Base-by-base conservation (phyloP, 2,797 vertebrate genomes). In the Smutsia temminckii region DNA sequence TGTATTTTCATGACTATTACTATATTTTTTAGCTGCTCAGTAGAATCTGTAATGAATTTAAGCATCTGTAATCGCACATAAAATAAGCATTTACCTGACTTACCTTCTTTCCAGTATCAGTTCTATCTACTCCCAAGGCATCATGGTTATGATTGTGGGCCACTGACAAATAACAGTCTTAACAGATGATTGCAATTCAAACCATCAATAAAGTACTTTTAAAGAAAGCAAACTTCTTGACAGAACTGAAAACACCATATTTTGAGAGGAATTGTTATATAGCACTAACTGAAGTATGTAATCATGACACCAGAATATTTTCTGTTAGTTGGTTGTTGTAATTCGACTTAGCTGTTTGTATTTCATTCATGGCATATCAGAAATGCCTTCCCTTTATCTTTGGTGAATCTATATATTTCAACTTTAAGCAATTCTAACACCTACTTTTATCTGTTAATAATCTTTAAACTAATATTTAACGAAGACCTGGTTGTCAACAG, bases 401-500 rank as follows among this genome's bases (percentile, higher is more conserved):
- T 75, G 27, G 72, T 49, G 11, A 74, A 89, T 83, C 57, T 64
- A n/a, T 85, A 23, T 64, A 51, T 96, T 87, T 92, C n/a, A 51
- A 74, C 81, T 88, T 79, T 64, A 85, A 93, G 25, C 37, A 74
- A 72, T 40, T 88, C 46, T 88, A 79, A 78, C 42, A 37, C 27
- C 6, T 55, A 57, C 6, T 27, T 46, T 95, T 95, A 93, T 46
- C 69, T 71, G 29, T 75, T 86, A 74, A 74, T 72, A 42, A 55
- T 66, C 74, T 89, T 85, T 75, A 90, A 89, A 51, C 12, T 71
- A 93, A 34, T 23, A 89, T 88, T 93, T 80, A 85, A 68, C 85
- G 64, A 91, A 77, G 66, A 87, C 20, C 13, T 66, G 13, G 3
- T 53, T 90, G 37, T 27, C 51, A 90, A 71, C 4, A 10, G 13